Conservation (phyloP, 2,113 vertebrate species). For the Gadus macrocephalus region DNA sequence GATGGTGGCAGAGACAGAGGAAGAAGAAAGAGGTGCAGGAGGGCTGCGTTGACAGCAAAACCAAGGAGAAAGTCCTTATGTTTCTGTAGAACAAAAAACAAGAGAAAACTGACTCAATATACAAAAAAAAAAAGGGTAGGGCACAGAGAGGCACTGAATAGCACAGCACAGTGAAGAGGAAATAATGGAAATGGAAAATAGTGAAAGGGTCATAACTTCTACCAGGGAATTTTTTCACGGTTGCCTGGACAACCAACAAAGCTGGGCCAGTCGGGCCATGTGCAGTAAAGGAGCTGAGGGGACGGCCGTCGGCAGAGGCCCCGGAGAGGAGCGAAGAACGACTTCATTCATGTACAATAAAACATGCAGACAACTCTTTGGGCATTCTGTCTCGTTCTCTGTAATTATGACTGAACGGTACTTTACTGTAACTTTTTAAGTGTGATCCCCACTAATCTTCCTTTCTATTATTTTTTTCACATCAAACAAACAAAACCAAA, state of each 20-base stretch:
- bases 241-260: conserved; percentile 73
- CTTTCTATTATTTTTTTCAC: too few relatives aligned
- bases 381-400: conserved; percentile 4
- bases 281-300: conserved; percentile 42
- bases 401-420: too few relatives aligned
- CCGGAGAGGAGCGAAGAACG: conserved; percentile 26
- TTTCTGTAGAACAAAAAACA: neutral
- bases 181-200: conserved; percentile 38
- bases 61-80: too few relatives aligned
- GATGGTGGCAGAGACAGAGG: conserved; percentile 24
- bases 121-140: too few relatives aligned
- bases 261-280: conserved; percentile 54
- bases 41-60: too few relatives aligned
- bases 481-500: too few relatives aligned
- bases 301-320: conserved; percentile 23
- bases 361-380: conserved; percentile 9
- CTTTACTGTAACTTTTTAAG: too few relatives aligned
- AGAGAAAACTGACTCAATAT: conserved; percentile 8
- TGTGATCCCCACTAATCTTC: too few relatives aligned
- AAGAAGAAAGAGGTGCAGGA: conserved; percentile 17
- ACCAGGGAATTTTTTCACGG: conserved; percentile 57
- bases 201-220: conserved; percentile 67
- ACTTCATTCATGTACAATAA: conserved; percentile 15
- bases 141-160: neutral
- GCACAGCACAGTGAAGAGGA: conserved; percentile 4